Percentiles rank a stretch among this genome's conserved stretches.
Evolutionary conservation across 2,888 invertebrate species (phyloP).

Genomic region (Acleris cristana): DNA sequence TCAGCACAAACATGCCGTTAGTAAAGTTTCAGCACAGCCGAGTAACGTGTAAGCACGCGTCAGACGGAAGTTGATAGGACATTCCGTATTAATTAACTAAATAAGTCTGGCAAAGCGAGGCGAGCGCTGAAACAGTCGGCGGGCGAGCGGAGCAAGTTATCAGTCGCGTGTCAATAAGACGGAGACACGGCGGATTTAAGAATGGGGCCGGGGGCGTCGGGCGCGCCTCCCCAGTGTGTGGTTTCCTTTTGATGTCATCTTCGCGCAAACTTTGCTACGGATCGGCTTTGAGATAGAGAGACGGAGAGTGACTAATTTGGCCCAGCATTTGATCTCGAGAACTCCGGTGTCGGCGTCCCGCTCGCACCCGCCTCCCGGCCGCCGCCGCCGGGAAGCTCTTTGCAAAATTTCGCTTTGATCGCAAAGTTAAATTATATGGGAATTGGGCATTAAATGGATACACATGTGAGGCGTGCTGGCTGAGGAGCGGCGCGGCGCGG

Average conservation of each 20-base stretch:
- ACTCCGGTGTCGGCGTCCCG: conserved; percentile 74
- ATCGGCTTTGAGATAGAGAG: conserved; percentile 85
- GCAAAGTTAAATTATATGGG: conserved; percentile 84
- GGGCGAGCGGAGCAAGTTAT: conserved; percentile 79
- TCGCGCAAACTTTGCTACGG: conserved; percentile 85
- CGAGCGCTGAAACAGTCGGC: conserved; percentile 61
- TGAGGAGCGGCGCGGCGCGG: conserved; percentile 41
- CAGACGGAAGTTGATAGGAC: conserved; percentile 77
- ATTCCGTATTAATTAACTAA: conserved; percentile 84
- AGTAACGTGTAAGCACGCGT: conserved; percentile 65
- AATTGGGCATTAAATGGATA: conserved; percentile 84
- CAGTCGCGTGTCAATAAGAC: conserved; percentile 83
- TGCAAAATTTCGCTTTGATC: conserved; percentile 84
- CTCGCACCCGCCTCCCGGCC: conserved; percentile 72
- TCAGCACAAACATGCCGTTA: conserved; percentile 34
- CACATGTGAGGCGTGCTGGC: conserved; percentile 69
- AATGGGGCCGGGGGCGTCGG: conserved; percentile 68
- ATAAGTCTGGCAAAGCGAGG: conserved; percentile 78
- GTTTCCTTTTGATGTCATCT: conserved; percentile 85
- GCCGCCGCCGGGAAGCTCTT: conserved; percentile 80
- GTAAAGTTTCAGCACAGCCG: conserved; percentile 72
- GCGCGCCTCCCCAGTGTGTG: conserved; percentile 81
- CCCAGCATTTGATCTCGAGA: conserved; percentile 84
- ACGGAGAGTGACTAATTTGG: conserved; percentile 85
- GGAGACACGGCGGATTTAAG: conserved; percentile 79